phyloP scores from a whole-genome alignment of 2,888 invertebrate species.

The Cremastinae sp. region DNA sequence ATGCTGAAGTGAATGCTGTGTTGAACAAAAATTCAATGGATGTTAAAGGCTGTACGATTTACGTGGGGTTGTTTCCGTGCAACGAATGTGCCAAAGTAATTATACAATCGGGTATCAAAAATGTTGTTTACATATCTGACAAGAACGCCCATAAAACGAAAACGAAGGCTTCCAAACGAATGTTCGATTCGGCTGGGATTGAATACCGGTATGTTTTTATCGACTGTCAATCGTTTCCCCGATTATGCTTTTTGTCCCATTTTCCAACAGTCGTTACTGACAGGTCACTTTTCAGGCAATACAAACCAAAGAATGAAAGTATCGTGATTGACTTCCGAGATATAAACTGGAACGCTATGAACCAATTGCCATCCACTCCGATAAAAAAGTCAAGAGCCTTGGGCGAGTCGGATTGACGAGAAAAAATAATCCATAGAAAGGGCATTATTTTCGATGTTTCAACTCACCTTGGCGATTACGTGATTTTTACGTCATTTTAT shows the following conservation, averaged over 20 bases:
- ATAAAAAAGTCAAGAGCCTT: constrained; percentile 47
- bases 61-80: constrained; percentile 96
- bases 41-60: constrained; percentile 90
- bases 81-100: constrained; percentile 99
- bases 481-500: too few relatives aligned
- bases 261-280: neutral
- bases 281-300: constrained; percentile 83
- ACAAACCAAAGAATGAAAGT: constrained; percentile 83
- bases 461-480: too few relatives aligned
- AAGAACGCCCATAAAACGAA: constrained; percentile 87
- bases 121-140: constrained; percentile 91
- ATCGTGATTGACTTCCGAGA: constrained; percentile 87
- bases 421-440: neutral
- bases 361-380: constrained; percentile 78
- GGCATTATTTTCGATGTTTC: constrained; percentile 1
- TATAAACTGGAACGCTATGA: constrained; percentile 83
- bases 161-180: constrained; percentile 89
- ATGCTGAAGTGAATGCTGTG: constrained; percentile 99
- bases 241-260: neutral
- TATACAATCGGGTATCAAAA: constrained; percentile 94
- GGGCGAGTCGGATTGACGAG: neutral
- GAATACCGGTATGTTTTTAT: constrained; percentile 82
- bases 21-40: constrained; percentile 92
- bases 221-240: neutral
- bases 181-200: constrained; percentile 91